Base-by-base conservation (phyloP, 2,888 invertebrate species). In the Acrocera orbiculus region DNA sequence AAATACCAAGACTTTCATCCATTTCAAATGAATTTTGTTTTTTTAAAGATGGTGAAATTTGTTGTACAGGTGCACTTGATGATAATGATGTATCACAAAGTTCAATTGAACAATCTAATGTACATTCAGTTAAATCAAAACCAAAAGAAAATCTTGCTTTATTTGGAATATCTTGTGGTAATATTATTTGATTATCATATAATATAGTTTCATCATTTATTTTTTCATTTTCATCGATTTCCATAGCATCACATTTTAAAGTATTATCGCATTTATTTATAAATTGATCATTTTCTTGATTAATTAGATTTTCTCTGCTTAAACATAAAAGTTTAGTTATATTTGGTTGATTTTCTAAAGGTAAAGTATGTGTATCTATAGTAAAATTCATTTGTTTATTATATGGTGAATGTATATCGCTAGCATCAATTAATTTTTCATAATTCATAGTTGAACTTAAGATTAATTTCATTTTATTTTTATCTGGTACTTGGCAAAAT, bases 1-100 rank as follows among this genome's bases (percentile, higher is more conserved):
- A 63, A 47, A 87, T 86, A 5, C 86, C 86, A 45, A 86, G 63
- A 47, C 82, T 81, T 52, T 87, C 85, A 50, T 85, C 76, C 50
- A 70, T 62, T 44, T 77, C 85, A 46, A 82, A 70, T 3, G 85
- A 86, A 53, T 80, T 78, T 51, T 82, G 76, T 54, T 81, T 82
- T 50, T 54, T 56, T 2, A 56, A 36, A 5, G 32, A 34, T 10
- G 41, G 42, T 16, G 43, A 42, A 11, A 31, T 36, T 4, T 27
- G 26, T 28, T 37, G 34, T 14, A 36, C 30, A 8, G 41, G 37
- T 11, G 39, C 49, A 2, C 50, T 54, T 3, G 55, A 50, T 3
- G 56, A 51, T 4, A 54, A 41, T 11, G 61, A 61, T 16, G 47
- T 49, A 38, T 61, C 60, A 27, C 58, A 57, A 34, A 61, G 38